Evolutionary conservation across 2,797 vertebrate species (phyloP).

Genomic region (Bucorvus abyssinicus): DNA sequence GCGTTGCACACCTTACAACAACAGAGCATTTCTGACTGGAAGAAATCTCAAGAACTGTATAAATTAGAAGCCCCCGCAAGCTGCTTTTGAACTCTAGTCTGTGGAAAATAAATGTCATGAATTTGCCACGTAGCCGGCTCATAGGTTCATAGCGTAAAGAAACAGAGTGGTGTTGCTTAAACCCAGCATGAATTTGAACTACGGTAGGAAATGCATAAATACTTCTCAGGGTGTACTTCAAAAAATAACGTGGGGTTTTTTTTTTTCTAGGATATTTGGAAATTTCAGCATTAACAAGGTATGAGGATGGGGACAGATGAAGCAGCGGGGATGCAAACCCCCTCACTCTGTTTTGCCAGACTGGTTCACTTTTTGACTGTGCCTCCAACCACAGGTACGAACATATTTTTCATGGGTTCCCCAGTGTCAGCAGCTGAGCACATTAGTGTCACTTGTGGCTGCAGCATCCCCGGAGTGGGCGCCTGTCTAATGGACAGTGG

Average conservation of each 20-base stretch:
- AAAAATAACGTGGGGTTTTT: fast-evolving
- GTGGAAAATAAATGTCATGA: not conserved
- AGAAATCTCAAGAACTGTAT: not conserved
- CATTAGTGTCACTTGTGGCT: conserved; percentile 59
- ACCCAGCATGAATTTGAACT: not conserved
- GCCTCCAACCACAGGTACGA: not conserved
- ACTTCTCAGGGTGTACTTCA: not conserved
- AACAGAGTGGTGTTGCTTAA: not conserved
- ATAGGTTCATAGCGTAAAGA: not conserved
- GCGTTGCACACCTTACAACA: not conserved
- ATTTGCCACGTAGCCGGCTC: not conserved
- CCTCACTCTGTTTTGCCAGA: not conserved
- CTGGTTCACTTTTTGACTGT: not conserved
- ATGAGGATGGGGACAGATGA: not conserved
- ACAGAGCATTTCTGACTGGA: not conserved
- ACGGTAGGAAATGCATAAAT: not conserved
- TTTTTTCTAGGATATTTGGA: not conserved
- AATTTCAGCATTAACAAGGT: not conserved
- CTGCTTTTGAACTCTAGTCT: not conserved
- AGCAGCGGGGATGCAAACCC: not conserved
- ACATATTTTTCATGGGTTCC: conserved; percentile 16
- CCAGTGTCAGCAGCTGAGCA: conserved; percentile 27
- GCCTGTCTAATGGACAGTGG: conserved; percentile 49
- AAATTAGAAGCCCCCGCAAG: not conserved
- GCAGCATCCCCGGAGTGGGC: not conserved